Percentiles rank a stretch among this genome's conserved stretches.
Conservation (phyloP, 1,140 invertebrate species). For the Oppia nitens region DNA sequence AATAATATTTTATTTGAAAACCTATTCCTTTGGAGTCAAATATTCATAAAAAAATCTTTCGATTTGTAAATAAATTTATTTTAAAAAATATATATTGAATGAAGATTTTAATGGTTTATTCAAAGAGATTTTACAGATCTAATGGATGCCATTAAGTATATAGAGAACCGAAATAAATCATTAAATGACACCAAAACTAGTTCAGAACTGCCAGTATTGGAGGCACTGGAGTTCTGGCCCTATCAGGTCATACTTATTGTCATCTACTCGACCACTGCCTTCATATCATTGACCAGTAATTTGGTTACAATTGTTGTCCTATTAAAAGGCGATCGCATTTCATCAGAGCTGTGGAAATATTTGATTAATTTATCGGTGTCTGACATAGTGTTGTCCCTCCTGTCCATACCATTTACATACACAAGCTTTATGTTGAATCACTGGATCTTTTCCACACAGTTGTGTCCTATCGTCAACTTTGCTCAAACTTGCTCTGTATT, state of each 20-base stretch:
- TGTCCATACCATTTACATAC: slow-evolving; percentile 34
- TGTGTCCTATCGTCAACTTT: slow-evolving; percentile 29
- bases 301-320: slow-evolving; percentile 29
- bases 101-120: neutral
- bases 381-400: slow-evolving; percentile 31
- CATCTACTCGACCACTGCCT: slow-evolving; percentile 28
- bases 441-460: slow-evolving; percentile 29
- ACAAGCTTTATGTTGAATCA: slow-evolving; percentile 30
- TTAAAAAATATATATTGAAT: too few relatives aligned
- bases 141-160: neutral
- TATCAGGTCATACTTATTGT: slow-evolving; percentile 26
- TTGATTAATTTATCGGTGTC: slow-evolving; percentile 31
- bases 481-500: slow-evolving; percentile 30
- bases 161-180: neutral
- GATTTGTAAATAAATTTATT: too few relatives aligned
- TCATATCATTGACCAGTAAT: slow-evolving; percentile 27
- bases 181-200: neutral
- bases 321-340: slow-evolving; percentile 26
- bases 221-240: slow-evolving; percentile 15
- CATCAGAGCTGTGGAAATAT: slow-evolving; percentile 27
- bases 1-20: too few relatives aligned
- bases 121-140: neutral
- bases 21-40: too few relatives aligned
- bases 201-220: slow-evolving; percentile 5
- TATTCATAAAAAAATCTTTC: too few relatives aligned